Evolutionary conservation across 1,140 invertebrate species (phyloP).

Genomic region (Psilanteris sp.): DNA sequence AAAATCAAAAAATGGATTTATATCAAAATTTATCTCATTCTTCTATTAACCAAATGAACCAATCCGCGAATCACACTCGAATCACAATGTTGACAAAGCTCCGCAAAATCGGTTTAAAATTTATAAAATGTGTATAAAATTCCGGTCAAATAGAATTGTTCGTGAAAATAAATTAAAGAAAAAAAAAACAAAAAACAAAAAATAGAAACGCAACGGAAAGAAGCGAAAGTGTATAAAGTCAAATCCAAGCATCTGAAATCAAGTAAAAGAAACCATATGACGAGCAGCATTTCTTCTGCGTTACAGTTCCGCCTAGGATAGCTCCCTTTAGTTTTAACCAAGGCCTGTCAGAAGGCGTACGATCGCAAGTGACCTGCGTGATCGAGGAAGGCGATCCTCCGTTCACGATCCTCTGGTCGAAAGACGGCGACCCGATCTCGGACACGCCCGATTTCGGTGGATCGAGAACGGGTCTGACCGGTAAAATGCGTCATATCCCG

Average conservation of each 20-base stretch:
- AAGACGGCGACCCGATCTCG: conserved; percentile 86
- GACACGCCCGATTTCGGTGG: conserved; percentile 77
- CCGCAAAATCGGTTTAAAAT: too few relatives aligned
- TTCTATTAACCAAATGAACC: too few relatives aligned
- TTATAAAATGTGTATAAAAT: too few relatives aligned
- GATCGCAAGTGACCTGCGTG: conserved; percentile 95
- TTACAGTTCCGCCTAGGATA: conserved; percentile 92
- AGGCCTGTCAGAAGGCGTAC: conserved; percentile 90
- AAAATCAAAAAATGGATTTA: too few relatives aligned
- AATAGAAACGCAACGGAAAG: too few relatives aligned
- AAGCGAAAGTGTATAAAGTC: too few relatives aligned
- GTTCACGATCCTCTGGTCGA: conserved; percentile 91
- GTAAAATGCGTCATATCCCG: conserved; percentile 56
- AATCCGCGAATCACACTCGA: too few relatives aligned
- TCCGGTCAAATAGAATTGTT: too few relatives aligned
- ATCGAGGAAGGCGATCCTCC: conserved; percentile 96
- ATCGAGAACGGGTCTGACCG: conserved; percentile 64
- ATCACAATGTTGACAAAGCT: too few relatives aligned
- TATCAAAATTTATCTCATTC: too few relatives aligned
- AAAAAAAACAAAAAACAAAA: too few relatives aligned
- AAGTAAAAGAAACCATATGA: conserved; percentile 20
- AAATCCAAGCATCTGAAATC: conserved; percentile 23
- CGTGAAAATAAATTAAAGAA: too few relatives aligned
- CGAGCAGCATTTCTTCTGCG: conserved; percentile 63
- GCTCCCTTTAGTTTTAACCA: conserved; percentile 85